phyloP scores from a whole-genome alignment of 2,113 vertebrate species.

The Microcebus ravelobensis region DNA sequence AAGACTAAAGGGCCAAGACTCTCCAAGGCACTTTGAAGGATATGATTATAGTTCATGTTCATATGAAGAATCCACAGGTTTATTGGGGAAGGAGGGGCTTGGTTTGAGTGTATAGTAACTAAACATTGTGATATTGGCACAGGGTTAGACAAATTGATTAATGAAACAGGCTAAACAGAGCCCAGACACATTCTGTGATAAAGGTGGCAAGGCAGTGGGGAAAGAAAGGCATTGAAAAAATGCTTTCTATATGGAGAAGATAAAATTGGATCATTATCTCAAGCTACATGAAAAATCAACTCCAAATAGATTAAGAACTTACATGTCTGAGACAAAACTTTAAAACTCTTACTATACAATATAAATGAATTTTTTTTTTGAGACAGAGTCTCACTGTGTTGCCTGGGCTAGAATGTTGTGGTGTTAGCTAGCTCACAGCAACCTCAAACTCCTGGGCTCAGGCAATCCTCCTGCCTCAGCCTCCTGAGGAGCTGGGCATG shows the following conservation, averaged over 20 bases:
- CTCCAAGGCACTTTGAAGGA: neutral
- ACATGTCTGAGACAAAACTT: neutral
- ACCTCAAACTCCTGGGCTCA: too few relatives aligned
- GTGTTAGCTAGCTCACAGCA: too few relatives aligned
- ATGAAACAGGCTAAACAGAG: neutral
- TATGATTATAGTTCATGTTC: neutral
- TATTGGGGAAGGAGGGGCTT: neutral
- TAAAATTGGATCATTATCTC: slow-evolving; percentile 8
- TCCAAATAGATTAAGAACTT: slow-evolving; percentile 11
- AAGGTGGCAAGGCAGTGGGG: neutral
- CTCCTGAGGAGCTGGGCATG: too few relatives aligned
- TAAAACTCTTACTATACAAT: neutral
- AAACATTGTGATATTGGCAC: neutral
- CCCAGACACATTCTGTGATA: neutral
- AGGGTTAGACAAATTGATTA: neutral
- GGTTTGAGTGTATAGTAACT: neutral
- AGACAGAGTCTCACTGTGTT: too few relatives aligned
- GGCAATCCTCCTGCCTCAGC: too few relatives aligned
- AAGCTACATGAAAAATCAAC: neutral
- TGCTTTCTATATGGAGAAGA: neutral
- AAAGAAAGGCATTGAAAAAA: neutral
- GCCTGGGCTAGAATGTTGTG: too few relatives aligned
- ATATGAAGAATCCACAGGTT: neutral
- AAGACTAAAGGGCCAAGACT: neutral
- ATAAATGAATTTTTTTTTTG: neutral